Evolutionary conservation across 2,797 vertebrate species (phyloP).

Genomic region (Masticophis lateralis): DNA sequence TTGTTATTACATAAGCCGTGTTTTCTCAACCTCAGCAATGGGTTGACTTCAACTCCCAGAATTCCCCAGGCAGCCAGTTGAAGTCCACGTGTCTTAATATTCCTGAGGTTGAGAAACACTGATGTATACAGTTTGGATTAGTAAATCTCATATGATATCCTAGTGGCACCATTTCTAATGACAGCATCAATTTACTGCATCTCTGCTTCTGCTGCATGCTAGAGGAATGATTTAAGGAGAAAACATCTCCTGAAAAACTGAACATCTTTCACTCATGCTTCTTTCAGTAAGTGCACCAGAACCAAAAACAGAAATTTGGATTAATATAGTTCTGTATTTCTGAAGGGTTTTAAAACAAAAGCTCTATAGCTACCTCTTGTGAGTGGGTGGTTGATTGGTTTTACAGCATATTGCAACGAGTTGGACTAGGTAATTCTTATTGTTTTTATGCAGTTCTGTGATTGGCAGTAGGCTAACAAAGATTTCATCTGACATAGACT

Average conservation of each 20-base stretch:
- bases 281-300: background rate
- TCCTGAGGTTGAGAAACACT: background rate
- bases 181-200: background rate
- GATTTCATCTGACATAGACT: background rate
- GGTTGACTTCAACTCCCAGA: background rate
- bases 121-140: background rate
- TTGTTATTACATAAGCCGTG: background rate
- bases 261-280: background rate
- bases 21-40: background rate
- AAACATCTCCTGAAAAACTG: background rate
- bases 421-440: background rate
- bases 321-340: background rate
- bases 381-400: background rate
- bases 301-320: background rate
- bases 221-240: background rate
- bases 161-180: background rate
- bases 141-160: background rate
- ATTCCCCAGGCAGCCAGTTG: background rate
- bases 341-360: background rate
- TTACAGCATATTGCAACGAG: background rate
- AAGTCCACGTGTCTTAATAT: background rate
- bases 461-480: background rate
- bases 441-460: background rate
- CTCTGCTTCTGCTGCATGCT: background rate
- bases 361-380: background rate